Evolutionary conservation across 2,113 vertebrate species (phyloP), one percentile per base, ranked within the genome.

Genomic region (Saimiri boliviensis): DNA sequence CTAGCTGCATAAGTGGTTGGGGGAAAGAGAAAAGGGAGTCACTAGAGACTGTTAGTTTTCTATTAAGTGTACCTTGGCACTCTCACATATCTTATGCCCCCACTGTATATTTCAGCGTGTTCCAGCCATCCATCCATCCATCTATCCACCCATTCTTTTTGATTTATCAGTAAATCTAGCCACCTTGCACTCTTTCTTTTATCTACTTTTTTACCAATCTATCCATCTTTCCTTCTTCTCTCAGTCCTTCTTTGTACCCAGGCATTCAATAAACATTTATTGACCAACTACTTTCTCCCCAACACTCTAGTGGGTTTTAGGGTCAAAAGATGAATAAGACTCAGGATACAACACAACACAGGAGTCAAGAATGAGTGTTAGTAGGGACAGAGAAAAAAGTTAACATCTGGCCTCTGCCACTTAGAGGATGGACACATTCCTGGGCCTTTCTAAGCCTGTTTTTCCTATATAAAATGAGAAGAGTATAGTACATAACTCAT

Each of bases 321-420:
- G 25, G 7, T 92, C 56, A 70, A 96, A 86, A 86, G 37, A 83
- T 83, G 45, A 86, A 60, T 25, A 63, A 89, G n/a, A 94, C 30
- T 40, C 1, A 30, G 9, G 30, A 86, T 6, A 32, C 45, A 21
- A 37, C 3, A 20, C 35, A 73, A 21, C 17, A 40, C 3, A 17
- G 40, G 58, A 35, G 35, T 86, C 66, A 52, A 73, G 60, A 97
- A 82, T 16, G 52, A 91, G 3, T 14, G 5, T n/a, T 66, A 68
- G 19, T 25, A 63, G 21, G 25, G 5, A 49, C n/a, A 89, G 3
- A 79, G 37, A 86, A 56, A 16, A 58, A 52, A 89, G 30, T n/a
- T 84, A 82, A 52, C 30, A 89, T n/a, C 58, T 40, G 14, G 19
- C 37, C 20, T 94, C 68, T 80, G 13, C 79, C 86, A 73, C 58